Base-by-base conservation (phyloP, 2,888 invertebrate species). In the Blastobasis lacticolella region DNA sequence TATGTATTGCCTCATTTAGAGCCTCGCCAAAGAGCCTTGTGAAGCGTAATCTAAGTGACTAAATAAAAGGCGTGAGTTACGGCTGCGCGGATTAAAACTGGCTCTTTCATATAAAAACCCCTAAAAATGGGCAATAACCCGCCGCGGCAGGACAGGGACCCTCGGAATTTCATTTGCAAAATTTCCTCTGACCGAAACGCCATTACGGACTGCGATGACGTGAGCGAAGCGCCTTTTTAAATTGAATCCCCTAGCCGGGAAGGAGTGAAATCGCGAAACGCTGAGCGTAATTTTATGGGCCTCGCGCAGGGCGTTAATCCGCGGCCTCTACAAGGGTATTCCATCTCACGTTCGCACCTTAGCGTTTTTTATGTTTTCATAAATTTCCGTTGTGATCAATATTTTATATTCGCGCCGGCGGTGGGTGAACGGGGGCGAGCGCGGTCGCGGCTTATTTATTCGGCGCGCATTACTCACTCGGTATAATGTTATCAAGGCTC, bases 341-440 rank as follows among this genome's bases (percentile, higher is more conserved):
- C 78, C 78, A 79, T 79, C 79, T 78, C 23, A 23, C 23, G 64
- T 76, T 75, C 76, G 68, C 81, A 81, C 78, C 80, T 80, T 66
- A 68, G 66, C 72, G 68, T 79, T 85, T 83, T 83, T 84, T 23
- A 84, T 79, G 81, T 83, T 85, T 86, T 84, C 83, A 85, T 83
- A 86, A 83, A 85, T 85, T 82, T 77, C 71, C 77, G 69, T 70
- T 61, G 73, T 74, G 83, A 86, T 87, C 87, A 82, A 86, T 86
- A 82, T 84, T 84, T 83, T 81, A 85, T 82, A 81, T 81, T 78
- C 78, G 73, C 78, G 68, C 66, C 74, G 69, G 72, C 71, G 68
- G 71, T 70, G 69, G 69, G 72, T 71, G 66, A 73, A 76, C 70
- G 73, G 75, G 70, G 70, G 65, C 23, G 2, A 1, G 23, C 23